Evolutionary conservation across 2,888 invertebrate genomes (phyloP).

Genomic region (Agrochola lota): DNA sequence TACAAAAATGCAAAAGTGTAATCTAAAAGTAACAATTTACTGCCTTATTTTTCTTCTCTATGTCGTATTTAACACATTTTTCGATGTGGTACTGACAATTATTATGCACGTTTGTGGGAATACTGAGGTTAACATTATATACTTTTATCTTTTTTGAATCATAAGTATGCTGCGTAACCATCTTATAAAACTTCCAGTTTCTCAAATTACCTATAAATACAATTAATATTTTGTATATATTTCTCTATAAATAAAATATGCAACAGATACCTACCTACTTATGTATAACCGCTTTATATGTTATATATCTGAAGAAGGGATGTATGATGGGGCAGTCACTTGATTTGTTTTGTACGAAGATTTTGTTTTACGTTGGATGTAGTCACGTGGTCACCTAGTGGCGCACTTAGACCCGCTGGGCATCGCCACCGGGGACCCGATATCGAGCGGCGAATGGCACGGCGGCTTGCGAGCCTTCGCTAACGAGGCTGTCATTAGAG

Average conservation of each 20-base stretch:
- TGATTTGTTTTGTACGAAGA: constrained; percentile 63
- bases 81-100: constrained; percentile 27
- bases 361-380: constrained; percentile 77
- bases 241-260: constrained; percentile 37
- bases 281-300: constrained; percentile 61
- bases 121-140: constrained; percentile 41
- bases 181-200: constrained; percentile 42
- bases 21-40: constrained; percentile 33
- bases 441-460: constrained; percentile 87
- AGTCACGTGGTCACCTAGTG: constrained; percentile 98
- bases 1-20: constrained; percentile 52
- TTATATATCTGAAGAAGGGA: constrained; percentile 45
- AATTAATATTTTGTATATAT: constrained; percentile 33
- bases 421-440: constrained; percentile 94
- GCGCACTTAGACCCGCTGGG: constrained; percentile 98
- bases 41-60: constrained; percentile 36
- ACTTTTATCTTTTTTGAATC: constrained; percentile 36
- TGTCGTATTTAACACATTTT: constrained; percentile 55
- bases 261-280: constrained; percentile 35
- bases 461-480: constrained; percentile 89
- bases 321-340: constrained; percentile 52
- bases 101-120: constrained; percentile 66
- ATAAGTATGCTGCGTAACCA: constrained; percentile 47
- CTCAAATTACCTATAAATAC: constrained; percentile 17
- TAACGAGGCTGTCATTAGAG: constrained; percentile 88